Conservation (phyloP, 2,888 invertebrate genomes). For the Mesorhabditis belari region DNA sequence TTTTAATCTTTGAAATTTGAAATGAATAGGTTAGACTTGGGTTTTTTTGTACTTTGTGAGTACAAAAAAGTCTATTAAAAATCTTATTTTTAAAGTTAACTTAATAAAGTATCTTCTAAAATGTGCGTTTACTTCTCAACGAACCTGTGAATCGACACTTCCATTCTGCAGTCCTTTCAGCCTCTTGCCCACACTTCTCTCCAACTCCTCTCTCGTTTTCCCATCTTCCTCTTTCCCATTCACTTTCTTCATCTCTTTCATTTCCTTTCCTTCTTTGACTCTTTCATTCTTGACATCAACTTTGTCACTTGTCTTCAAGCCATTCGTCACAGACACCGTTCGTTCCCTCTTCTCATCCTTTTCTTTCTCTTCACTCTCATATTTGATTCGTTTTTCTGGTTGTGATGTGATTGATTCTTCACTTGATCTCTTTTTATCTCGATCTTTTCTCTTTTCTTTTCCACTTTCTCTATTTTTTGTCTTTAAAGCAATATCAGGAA, state of each 20-base stretch:
- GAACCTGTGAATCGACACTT: not conserved
- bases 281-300: not conserved
- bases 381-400: not conserved
- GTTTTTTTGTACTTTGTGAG: no score
- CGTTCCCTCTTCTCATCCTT: not conserved
- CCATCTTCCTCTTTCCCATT: not conserved
- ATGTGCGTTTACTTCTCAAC: no score
- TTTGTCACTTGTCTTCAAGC: not conserved
- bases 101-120: no score
- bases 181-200: not conserved
- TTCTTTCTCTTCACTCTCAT: not conserved
- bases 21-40: no score
- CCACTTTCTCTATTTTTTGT: not conserved
- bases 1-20: no score
- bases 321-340: not conserved
- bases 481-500: not conserved
- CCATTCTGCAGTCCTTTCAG: not conserved
- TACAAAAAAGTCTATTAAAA: no score
- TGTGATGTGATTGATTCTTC: not conserved
- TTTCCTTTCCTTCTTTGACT: not conserved
- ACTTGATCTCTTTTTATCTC: no score
- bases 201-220: not conserved
- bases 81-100: no score
- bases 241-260: not conserved
- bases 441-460: not conserved